Evolutionary conservation across 2,888 invertebrate genomes (phyloP).

Genomic region (Temnothorax rugatulus): DNA sequence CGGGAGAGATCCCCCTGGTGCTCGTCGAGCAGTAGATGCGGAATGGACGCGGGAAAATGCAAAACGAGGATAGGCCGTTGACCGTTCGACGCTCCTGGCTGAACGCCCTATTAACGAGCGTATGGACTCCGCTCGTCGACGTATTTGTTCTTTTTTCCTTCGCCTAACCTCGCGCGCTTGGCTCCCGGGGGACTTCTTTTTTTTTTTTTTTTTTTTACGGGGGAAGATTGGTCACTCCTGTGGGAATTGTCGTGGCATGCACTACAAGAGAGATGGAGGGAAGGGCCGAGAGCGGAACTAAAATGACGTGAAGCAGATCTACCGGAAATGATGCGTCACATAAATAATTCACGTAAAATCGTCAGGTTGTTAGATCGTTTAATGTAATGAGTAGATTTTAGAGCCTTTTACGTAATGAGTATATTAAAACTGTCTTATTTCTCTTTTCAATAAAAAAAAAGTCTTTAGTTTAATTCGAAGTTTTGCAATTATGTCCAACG

Average conservation of each 20-base stretch:
- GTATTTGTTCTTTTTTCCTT: conserved; percentile 32
- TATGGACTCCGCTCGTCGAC: conserved; percentile 42
- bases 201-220: conserved; percentile 29
- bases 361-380: neutral
- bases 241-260: conserved; percentile 48
- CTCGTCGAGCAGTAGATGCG: conserved; percentile 33
- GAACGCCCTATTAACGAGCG: conserved; percentile 52
- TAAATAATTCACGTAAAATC: conserved; percentile 41
- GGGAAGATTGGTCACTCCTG: conserved; percentile 44
- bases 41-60: conserved; percentile 54
- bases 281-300: conserved; percentile 14
- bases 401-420: neutral
- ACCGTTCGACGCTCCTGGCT: conserved; percentile 41
- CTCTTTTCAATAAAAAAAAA: neutral
- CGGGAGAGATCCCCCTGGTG: conserved; percentile 22
- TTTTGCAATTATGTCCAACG: neutral
- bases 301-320: conserved; percentile 24
- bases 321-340: conserved; percentile 44
- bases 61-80: conserved; percentile 56
- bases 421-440: neutral
- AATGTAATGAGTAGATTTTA: neutral
- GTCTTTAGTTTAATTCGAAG: neutral
- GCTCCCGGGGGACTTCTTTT: conserved; percentile 8
- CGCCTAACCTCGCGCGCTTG: conserved; percentile 11
- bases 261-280: conserved; percentile 18